Evolutionary conservation across 64 coral and sea anemone genomes (phyloP), one percentile per base, ranked within the genome.

Genomic region (Pachyseris speciosa): DNA sequence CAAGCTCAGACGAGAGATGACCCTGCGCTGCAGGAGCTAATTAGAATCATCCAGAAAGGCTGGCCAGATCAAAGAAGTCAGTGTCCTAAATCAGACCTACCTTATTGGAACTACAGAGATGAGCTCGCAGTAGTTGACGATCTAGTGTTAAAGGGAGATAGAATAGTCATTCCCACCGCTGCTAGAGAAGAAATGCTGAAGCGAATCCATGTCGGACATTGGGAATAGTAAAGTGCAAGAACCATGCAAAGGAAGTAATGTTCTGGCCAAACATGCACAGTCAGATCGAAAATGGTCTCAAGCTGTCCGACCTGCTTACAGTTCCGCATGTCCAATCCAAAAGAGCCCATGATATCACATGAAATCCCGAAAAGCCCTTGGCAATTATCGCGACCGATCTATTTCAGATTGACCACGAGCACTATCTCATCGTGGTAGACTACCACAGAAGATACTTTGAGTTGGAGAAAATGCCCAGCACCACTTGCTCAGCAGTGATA

Each of bases 261-360:
- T 89, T 87, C 78, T 89, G 77, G 85, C 92, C 92, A 31, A 67
- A 66, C 20, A 94, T 89, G 63, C 73, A 87, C 17, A 76, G 24
- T 74, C 65, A 94, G 26, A 74, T 76, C 12, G 79, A 94, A 84
- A 20, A 43, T 89, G 38, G 63, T 83, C 37, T 48, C 67, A 33
- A 88, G 87, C 61, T 87, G 84, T 53, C 47, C 59, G 83, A 53
- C 37, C 12, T 94, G 92, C 44, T 49, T 10, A 17, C 50, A 93
- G 13, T 24, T 41, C 38, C 69, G 68, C 13, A 86, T 32, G 7
- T 16, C 25, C 17, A 84, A 71, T 33, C 60, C 31, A 47, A 84
- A 74, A 64, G 72, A 93, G 55, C 84, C 74, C 28, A 92, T 93
- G 91, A 87, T 78, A 53, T 65, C 60, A 85, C 61, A 71, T 30